phyloP scores from a whole-genome alignment of 2,888 invertebrate genomes.

The Lycophotia porphyrea region DNA sequence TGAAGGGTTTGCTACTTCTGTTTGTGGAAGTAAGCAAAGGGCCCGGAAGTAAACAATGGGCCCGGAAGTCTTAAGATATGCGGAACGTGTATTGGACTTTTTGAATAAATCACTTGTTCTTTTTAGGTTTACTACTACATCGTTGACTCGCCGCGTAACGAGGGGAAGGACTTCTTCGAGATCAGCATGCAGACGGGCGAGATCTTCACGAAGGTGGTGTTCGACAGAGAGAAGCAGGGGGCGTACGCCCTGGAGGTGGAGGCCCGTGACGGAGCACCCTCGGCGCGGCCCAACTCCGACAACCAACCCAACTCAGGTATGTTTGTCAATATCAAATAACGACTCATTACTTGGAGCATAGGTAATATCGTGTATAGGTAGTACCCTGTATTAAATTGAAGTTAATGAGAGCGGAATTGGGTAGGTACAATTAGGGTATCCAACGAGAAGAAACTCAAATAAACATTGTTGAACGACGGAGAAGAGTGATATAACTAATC shows the following conservation, averaged over 20 bases:
- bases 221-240: conserved; percentile 99
- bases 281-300: conserved; percentile 97
- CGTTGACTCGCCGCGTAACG: conserved; percentile 97
- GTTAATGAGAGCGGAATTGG: conserved; percentile 40
- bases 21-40: conserved; percentile 72
- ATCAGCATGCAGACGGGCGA: conserved; percentile 98
- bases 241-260: conserved; percentile 99
- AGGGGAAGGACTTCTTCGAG: conserved; percentile 98
- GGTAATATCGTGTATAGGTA: conserved; percentile 37
- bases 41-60: conserved; percentile 68
- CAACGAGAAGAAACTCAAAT: conserved; percentile 24
- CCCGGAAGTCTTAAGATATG: conserved; percentile 69
- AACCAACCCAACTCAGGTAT: conserved; percentile 98
- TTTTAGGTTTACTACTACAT: conserved; percentile 98
- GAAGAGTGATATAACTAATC: conserved; percentile 15
- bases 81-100: conserved; percentile 69
- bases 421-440: conserved; percentile 20
- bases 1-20: conserved; percentile 61
- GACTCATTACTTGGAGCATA: conserved; percentile 42
- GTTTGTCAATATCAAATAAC: conserved; percentile 49
- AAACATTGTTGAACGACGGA: neutral
- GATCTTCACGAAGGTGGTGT: conserved; percentile 98
- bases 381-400: conserved; percentile 46
- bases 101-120: conserved; percentile 75
- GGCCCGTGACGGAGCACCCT: conserved; percentile 98